phyloP scores from a whole-genome alignment of 2,888 invertebrate genomes.

The Parasteatoda lunata region DNA sequence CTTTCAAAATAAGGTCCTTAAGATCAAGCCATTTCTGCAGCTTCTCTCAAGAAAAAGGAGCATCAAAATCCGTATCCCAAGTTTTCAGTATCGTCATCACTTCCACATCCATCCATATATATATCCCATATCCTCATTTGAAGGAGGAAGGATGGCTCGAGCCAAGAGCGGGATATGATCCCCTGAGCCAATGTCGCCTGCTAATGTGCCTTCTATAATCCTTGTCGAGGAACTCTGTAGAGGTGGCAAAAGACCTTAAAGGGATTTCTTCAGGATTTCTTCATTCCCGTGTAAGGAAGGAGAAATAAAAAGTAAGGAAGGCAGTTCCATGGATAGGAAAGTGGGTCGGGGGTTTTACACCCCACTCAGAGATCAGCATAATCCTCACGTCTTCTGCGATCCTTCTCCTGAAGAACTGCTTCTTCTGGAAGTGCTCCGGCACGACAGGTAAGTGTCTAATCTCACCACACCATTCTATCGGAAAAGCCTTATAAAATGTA shows the following conservation, averaged over 20 bases:
- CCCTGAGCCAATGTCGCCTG: slow-evolving; percentile 28
- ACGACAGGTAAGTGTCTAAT: slow-evolving; percentile 60
- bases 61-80: slow-evolving; percentile 30
- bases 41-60: slow-evolving; percentile 1
- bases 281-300: slow-evolving; percentile 22
- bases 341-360: slow-evolving; percentile 33
- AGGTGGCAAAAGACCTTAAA: slow-evolving; percentile 45
- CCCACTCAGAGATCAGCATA: slow-evolving; percentile 51
- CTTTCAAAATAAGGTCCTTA: not conserved
- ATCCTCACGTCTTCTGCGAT: slow-evolving; percentile 40
- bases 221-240: slow-evolving; percentile 30
- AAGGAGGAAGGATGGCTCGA: slow-evolving; percentile 9
- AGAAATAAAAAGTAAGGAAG: slow-evolving; percentile 36
- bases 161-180: slow-evolving; percentile 48
- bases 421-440: slow-evolving; percentile 46
- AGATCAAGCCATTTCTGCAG: slow-evolving; percentile 43
- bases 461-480: not conserved
- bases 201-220: slow-evolving; percentile 63
- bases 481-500: slow-evolving; percentile 12
- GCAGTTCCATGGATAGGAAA: slow-evolving; percentile 30
- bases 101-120: slow-evolving; percentile 38
- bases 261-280: slow-evolving; percentile 57
- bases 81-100: slow-evolving; percentile 46
- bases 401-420: slow-evolving; percentile 43
- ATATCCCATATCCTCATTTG: slow-evolving; percentile 28